A percentile compares a stretch with the other conserved stretches of the same genome.
Evolutionary conservation across 2,888 invertebrate species (phyloP).

Genomic region (Carpatolechia fugitivella): DNA sequence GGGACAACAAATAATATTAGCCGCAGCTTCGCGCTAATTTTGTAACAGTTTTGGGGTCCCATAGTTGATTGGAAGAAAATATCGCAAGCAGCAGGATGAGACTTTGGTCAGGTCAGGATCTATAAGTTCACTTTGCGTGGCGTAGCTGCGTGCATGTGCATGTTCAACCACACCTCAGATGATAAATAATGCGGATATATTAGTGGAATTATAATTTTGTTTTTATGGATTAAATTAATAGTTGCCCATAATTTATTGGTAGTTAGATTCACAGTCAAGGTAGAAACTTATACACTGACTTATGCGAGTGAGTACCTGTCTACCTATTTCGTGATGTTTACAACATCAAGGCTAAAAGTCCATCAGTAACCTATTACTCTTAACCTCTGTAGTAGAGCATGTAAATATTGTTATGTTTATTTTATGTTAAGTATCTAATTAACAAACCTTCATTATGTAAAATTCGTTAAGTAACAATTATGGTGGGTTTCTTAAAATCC

Average conservation of each 20-base stretch:
- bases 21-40: too few species aligned
- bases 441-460: slow-evolving; percentile 1
- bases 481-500: too few species aligned
- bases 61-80: too few species aligned
- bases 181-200: too few species aligned
- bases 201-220: too few species aligned
- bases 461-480: background rate
- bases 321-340: slow-evolving; percentile 2
- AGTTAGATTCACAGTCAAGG: slow-evolving; percentile 1
- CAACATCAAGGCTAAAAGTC: slow-evolving; percentile 15
- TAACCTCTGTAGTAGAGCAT: slow-evolving; percentile 14
- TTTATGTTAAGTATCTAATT: slow-evolving; percentile 1
- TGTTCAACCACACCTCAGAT: too few species aligned
- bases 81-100: too few species aligned
- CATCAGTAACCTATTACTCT: slow-evolving; percentile 11
- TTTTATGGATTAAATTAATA: background rate
- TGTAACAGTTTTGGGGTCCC: too few species aligned
- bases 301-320: background rate
- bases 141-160: too few species aligned
- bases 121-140: too few species aligned
- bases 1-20: too few species aligned
- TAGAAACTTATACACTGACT: slow-evolving; percentile 3
- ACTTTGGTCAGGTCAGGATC: too few species aligned
- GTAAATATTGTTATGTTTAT: slow-evolving; percentile 11
- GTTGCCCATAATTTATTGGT: background rate